A percentile compares a stretch with the other conserved stretches of the same genome.
phyloP scores from a whole-genome alignment of 2,113 vertebrate genomes.

The Toxostoma redivivum region DNA sequence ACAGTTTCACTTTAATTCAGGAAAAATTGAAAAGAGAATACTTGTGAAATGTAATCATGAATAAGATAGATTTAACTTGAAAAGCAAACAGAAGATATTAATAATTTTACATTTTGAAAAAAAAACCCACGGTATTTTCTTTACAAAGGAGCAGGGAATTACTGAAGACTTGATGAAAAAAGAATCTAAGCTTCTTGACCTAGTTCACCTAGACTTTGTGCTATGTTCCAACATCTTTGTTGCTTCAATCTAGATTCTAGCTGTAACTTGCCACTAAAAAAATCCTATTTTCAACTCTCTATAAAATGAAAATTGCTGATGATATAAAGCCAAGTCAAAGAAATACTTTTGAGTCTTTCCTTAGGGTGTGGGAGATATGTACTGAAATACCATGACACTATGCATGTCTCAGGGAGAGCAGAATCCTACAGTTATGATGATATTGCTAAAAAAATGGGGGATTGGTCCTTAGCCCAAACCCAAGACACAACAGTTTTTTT shows the following conservation, averaged over 20 bases:
- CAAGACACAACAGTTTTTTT: background rate
- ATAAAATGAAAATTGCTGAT: background rate
- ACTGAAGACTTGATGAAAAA: background rate
- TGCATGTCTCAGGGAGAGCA: background rate
- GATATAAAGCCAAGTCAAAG: background rate
- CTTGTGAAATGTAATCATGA: background rate
- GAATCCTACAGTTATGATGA: background rate
- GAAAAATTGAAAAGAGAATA: background rate
- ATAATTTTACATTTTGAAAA: background rate
- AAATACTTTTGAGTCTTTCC: background rate
- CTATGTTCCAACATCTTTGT: background rate
- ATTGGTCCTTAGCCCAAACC: background rate
- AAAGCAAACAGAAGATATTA: background rate
- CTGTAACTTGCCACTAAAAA: background rate
- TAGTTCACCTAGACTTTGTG: background rate
- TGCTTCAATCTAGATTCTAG: background rate
- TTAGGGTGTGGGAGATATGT: background rate
- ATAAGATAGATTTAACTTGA: background rate
- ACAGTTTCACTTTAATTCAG: background rate
- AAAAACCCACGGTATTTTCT: background rate
- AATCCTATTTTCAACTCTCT: background rate
- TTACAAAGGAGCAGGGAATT: background rate
- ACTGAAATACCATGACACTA: background rate
- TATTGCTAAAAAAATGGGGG: background rate
- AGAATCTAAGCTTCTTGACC: background rate